Conservation (phyloP, 2,797 vertebrate species). For the Chaenodraco wilsoni region DNA sequence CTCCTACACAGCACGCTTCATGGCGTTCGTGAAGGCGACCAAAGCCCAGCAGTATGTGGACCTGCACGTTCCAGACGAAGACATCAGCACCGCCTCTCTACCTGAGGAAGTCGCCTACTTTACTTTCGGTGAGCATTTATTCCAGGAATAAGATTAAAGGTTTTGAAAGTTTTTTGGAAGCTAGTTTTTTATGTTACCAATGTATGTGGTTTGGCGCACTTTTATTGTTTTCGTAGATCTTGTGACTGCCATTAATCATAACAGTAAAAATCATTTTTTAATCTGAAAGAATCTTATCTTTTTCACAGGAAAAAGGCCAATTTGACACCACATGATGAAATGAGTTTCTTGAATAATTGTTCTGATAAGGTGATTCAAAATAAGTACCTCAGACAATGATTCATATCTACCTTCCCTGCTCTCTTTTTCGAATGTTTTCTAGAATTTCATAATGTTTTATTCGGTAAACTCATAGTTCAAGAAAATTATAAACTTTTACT, state of each 20-base stretch:
- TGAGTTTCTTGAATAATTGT: slow-evolving; percentile 15
- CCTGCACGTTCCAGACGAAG: slow-evolving; percentile 87
- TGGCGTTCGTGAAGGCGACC: slow-evolving; percentile 95
- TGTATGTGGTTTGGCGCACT: not conserved
- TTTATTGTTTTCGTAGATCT: not conserved
- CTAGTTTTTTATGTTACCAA: not conserved
- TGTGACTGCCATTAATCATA: not conserved
- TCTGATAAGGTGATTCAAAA: slow-evolving; percentile 22
- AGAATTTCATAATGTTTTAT: not conserved
- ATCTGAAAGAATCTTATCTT: not conserved
- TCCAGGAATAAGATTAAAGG: not conserved
- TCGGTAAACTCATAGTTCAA: not conserved
- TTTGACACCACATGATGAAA: slow-evolving; percentile 32
- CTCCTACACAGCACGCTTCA: slow-evolving; percentile 94
- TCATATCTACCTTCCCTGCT: not conserved
- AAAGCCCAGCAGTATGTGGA: slow-evolving; percentile 96
- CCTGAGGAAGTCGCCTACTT: slow-evolving; percentile 96
- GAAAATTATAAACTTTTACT: not conserved
- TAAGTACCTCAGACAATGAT: not conserved
- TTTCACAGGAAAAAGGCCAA: slow-evolving; percentile 9
- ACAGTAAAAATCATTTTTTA: not conserved
- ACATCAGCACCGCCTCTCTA: slow-evolving; percentile 90
- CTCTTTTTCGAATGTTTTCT: not conserved
- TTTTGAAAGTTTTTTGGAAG: not conserved
- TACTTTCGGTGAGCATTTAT: slow-evolving; percentile 88